Base-by-base conservation (phyloP, 2,888 invertebrate genomes). In the Andrena haemorrhoa region DNA sequence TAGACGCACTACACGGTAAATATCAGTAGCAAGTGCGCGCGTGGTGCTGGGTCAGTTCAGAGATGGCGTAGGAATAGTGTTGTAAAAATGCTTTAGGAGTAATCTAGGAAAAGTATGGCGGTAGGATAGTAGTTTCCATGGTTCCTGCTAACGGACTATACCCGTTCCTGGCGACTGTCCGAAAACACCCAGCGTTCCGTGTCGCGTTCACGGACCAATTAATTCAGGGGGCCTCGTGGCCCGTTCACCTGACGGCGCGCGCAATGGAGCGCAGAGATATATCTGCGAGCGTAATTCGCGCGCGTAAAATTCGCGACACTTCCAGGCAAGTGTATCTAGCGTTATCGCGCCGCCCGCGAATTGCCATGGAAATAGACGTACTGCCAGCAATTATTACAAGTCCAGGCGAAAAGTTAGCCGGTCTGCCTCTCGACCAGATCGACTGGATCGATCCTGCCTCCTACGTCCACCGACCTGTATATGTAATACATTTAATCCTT, bases 121-220 rank as follows among this genome's bases (percentile, higher is more conserved):
- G 16, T 16, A 3, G 16, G 41, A 16, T 41, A 41, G 41, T 41
- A 41, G 20, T 53, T 53, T 26, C 20, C 10, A 26, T 23, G 20
- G 23, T 26, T 56, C 23, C 10, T 10, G 4, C 23, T 23, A 56
- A 20, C 51, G n/a, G 20, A 26, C 26, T 10, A 10, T 26, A 4
- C 56, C 8, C 31, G 69, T 58, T 68, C 47, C 69, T 33, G 31
- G 29, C 49, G 35, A 8, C 26, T 61, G 61, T 51, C 75, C 75
- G 70, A 75, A 70, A 75, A 70, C 70, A 70, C 53, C 7, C 29
- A 35, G 60, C 70, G 56, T 56, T 20, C 20, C 56, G 68, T 63
- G 66, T 35, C 26, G 26, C 56, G 73, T 73, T 80, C 80, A 68
- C 80, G 79, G 79, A 68, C 79, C 79, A 80, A 80, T 80, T 80